phyloP scores from a whole-genome alignment of 1,140 invertebrate species.

The Antheraea mylitta region DNA sequence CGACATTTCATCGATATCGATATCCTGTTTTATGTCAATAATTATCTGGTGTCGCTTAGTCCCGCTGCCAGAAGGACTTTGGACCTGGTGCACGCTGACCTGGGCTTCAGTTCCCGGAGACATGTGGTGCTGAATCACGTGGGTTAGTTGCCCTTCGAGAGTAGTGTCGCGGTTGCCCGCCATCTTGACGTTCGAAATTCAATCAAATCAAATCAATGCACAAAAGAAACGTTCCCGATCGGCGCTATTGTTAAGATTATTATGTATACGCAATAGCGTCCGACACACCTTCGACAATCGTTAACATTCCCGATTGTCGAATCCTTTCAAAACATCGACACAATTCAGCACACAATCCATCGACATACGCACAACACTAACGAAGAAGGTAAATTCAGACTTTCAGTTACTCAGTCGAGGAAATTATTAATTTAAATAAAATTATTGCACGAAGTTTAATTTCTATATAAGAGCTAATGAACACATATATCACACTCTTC shows the following conservation, averaged over 20 bases:
- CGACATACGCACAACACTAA: constrained; percentile 35
- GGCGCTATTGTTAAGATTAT: neutral
- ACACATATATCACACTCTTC: constrained; percentile 63
- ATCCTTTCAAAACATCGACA: neutral
- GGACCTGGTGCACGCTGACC: constrained; percentile 72
- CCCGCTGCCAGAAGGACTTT: constrained; percentile 59
- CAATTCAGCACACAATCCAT: neutral
- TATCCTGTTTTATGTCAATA: constrained; percentile 77
- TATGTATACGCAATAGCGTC: neutral
- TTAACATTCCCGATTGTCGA: neutral
- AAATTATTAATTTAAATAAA: constrained; percentile 18
- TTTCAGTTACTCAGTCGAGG: constrained; percentile 54
- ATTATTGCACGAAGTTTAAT: constrained; percentile 44
- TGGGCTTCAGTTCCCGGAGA: constrained; percentile 59
- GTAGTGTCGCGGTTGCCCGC: constrained; percentile 52
- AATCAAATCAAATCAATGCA: neutral
- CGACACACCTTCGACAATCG: neutral
- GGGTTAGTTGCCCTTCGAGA: constrained; percentile 60
- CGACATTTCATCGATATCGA: constrained; percentile 74
- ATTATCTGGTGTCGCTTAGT: constrained; percentile 74
- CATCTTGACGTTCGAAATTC: constrained; percentile 42
- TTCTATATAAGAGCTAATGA: constrained; percentile 56
- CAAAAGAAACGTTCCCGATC: neutral
- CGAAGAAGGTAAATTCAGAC: constrained; percentile 41
- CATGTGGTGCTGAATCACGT: constrained; percentile 70